These are phyloP conservation scores for Colius striatus DNA, from an alignment of 2,113 vertebrate genomes.

Conservation along the genomic window DNA sequence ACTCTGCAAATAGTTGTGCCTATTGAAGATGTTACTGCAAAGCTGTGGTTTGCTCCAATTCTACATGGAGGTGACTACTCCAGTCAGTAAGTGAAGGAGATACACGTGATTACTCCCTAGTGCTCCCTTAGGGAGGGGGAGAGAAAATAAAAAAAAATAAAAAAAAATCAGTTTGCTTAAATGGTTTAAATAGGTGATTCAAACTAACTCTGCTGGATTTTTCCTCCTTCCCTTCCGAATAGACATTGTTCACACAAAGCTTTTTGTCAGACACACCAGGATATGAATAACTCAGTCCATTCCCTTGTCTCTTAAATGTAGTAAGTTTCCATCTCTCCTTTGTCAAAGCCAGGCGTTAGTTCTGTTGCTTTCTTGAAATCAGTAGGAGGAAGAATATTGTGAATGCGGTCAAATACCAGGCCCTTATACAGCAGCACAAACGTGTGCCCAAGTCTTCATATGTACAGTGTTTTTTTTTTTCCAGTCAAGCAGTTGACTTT, in stretches of 20 bases:
- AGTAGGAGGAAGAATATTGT: background rate
- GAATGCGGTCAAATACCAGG: background rate
- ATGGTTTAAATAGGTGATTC: slow-evolving; percentile 42
- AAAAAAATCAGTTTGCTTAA: slow-evolving; percentile 14
- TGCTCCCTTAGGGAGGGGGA: background rate
- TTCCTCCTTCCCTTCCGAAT: background rate
- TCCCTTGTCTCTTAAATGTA: slow-evolving; percentile 50
- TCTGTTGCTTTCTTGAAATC: slow-evolving; percentile 39
- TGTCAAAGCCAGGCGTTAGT: slow-evolving; percentile 15
- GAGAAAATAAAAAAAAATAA: too few relatives aligned
- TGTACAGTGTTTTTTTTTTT: background rate
- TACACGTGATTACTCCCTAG: background rate
- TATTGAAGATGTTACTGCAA: slow-evolving; percentile 66
- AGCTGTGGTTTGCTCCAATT: slow-evolving; percentile 36
- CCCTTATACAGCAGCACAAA: background rate
- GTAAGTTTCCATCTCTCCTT: slow-evolving; percentile 31
- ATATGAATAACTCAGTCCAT: slow-evolving; percentile 47
- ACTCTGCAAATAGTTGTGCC: slow-evolving; percentile 59
- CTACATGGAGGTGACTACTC: background rate
- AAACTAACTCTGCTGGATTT: slow-evolving; percentile 44
- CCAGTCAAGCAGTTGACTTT: background rate
- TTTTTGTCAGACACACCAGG: slow-evolving; percentile 39
- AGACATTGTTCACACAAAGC: slow-evolving; percentile 40
- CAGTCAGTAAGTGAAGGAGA: background rate
- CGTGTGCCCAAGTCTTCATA: background rate